Evolutionary conservation across 2,888 invertebrate genomes (phyloP).

Genomic region (Orchestes rusci): DNA sequence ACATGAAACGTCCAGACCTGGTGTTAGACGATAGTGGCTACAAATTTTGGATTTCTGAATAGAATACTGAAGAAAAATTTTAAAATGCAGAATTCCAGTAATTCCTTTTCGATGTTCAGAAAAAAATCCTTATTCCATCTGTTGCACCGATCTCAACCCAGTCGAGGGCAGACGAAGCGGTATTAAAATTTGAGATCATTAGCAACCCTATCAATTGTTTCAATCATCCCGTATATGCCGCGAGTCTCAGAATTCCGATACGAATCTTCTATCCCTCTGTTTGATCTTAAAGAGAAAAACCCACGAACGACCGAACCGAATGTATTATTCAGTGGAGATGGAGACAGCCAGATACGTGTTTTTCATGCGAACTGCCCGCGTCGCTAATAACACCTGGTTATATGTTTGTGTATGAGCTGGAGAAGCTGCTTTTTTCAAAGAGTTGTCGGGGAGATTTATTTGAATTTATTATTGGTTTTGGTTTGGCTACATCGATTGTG

Average conservation of each 20-base stretch:
- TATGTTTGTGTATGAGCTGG: slow-evolving; percentile 15
- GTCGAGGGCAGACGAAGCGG: slow-evolving; percentile 6
- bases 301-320: slow-evolving; percentile 19
- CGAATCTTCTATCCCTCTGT: slow-evolving; percentile 20
- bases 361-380: slow-evolving; percentile 20
- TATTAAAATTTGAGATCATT: slow-evolving; percentile 23
- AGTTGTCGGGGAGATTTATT: neutral
- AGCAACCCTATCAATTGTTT: slow-evolving; percentile 21
- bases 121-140: slow-evolving; percentile 4
- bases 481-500: neutral
- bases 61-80: too few species aligned
- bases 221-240: slow-evolving; percentile 18
- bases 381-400: slow-evolving; percentile 21
- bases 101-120: too few species aligned
- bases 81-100: too few species aligned
- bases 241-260: slow-evolving; percentile 21
- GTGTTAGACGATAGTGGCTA: too few species aligned
- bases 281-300: slow-evolving; percentile 24
- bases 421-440: neutral
- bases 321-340: slow-evolving; percentile 25
- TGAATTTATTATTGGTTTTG: neutral
- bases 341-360: slow-evolving; percentile 22
- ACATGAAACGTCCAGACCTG: too few species aligned
- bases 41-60: too few species aligned
- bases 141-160: neutral